Evolutionary conservation across 2,113 vertebrate genomes (phyloP).

Genomic region (Seriola quinqueradiata): DNA sequence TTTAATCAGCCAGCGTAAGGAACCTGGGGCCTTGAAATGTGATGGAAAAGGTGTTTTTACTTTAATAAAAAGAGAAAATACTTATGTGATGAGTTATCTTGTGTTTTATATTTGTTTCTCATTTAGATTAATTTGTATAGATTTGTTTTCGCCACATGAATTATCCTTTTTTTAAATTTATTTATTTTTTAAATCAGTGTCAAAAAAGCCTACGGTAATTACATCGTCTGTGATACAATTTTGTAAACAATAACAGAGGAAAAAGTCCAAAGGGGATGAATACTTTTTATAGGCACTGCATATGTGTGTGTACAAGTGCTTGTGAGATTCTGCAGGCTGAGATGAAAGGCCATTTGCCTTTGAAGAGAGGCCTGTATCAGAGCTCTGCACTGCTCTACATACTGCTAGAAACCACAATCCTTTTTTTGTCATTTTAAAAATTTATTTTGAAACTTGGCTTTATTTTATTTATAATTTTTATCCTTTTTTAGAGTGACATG

Average conservation of each 20-base stretch:
- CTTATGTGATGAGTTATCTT: not conserved
- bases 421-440: slow-evolving; percentile 37
- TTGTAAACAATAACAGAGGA: slow-evolving; percentile 38
- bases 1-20: no score
- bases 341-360: slow-evolving; percentile 66
- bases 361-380: slow-evolving; percentile 57
- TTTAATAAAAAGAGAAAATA: not conserved
- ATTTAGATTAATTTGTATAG: slow-evolving; percentile 35
- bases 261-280: slow-evolving; percentile 52
- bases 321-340: slow-evolving; percentile 52
- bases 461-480: slow-evolving; percentile 34
- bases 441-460: slow-evolving; percentile 32
- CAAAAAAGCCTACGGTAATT: slow-evolving; percentile 41
- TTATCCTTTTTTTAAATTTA: slow-evolving; percentile 25
- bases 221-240: slow-evolving; percentile 42
- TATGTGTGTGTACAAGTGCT: slow-evolving; percentile 24
- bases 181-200: slow-evolving; percentile 23
- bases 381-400: slow-evolving; percentile 49
- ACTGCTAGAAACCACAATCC: slow-evolving; percentile 44
- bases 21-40: no score
- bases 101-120: slow-evolving; percentile 16
- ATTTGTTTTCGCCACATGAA: slow-evolving; percentile 30
- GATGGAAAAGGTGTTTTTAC: not conserved
- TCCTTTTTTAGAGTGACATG: slow-evolving; percentile 14
- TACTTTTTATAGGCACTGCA: slow-evolving; percentile 57